Conservation (phyloP, 2,113 vertebrate genomes). For the Eulemur rufifrons region DNA sequence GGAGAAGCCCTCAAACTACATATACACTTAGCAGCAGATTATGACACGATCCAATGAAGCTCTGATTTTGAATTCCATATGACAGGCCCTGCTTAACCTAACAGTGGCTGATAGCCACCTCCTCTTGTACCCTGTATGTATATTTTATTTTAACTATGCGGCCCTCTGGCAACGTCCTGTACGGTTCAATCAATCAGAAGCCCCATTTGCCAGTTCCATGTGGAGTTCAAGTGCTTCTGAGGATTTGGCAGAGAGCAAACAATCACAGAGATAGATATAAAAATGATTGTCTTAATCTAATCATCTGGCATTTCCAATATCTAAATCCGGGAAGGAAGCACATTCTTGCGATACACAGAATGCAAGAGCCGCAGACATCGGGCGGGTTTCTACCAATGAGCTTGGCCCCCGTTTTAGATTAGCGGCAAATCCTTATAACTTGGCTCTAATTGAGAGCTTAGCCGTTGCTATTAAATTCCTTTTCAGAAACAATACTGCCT, state of each 20-base stretch:
- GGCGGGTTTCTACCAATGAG: constrained; percentile 62
- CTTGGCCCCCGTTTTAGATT: constrained; percentile 74
- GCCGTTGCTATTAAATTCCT: constrained; percentile 73
- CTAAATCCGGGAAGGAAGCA: background rate
- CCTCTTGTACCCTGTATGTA: background rate
- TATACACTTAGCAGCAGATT: background rate
- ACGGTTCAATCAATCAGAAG: constrained; percentile 45
- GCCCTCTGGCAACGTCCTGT: constrained; percentile 62
- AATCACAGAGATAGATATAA: constrained; percentile 63
- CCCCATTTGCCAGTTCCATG: constrained; percentile 27
- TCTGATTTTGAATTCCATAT: constrained; percentile 62
- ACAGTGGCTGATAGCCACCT: background rate
- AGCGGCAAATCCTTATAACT: constrained; percentile 80
- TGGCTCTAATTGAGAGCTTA: constrained; percentile 83
- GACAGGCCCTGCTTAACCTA: constrained; percentile 56
- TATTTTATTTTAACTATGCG: constrained; percentile 49
- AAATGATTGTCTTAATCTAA: constrained; percentile 76
- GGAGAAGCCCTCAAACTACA: background rate
- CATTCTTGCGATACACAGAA: background rate
- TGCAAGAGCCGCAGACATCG: background rate
- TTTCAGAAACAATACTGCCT: constrained; percentile 68
- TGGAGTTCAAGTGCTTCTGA: constrained; percentile 29
- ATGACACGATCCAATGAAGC: constrained; percentile 3
- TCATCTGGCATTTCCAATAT: constrained; percentile 62
- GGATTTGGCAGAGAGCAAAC: constrained; percentile 66